Evolutionary conservation across 2,888 invertebrate species (phyloP).

Genomic region (Drosophila paramelanica): DNA sequence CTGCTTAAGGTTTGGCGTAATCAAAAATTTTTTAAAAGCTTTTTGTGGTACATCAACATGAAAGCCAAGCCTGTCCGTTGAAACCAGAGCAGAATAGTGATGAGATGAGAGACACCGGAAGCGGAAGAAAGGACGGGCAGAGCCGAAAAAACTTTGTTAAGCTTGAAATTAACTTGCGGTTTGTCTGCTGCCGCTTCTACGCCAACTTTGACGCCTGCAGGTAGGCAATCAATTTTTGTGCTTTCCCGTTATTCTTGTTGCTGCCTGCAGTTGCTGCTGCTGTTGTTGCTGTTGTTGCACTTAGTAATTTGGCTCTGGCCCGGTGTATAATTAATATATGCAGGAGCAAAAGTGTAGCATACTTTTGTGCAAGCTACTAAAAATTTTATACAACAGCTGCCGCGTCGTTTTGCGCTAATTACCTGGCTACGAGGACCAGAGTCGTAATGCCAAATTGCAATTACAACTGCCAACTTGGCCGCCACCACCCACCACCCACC

Average conservation of each 20-base stretch:
- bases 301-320: constrained; percentile 62
- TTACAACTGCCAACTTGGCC: constrained; percentile 68
- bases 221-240: constrained; percentile 74
- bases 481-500: constrained; percentile 17
- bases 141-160: constrained; percentile 67
- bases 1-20: constrained; percentile 82
- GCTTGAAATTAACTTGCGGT: constrained; percentile 81
- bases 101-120: constrained; percentile 6
- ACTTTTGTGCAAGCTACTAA: constrained; percentile 70
- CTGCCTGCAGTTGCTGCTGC: not conserved
- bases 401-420: constrained; percentile 79
- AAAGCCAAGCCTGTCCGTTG: constrained; percentile 51
- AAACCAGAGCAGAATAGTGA: constrained; percentile 22
- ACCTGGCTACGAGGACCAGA: constrained; percentile 60
- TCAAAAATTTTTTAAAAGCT: constrained; percentile 81
- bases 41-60: constrained; percentile 77
- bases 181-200: constrained; percentile 53
- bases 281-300: constrained; percentile 52
- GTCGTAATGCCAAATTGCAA: constrained; percentile 79
- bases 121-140: constrained; percentile 1
- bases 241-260: constrained; percentile 4
- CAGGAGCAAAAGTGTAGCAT: constrained; percentile 48
- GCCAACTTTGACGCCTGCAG: constrained; percentile 78
- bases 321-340: constrained; percentile 74
- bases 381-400: constrained; percentile 78